Percentiles rank a stretch among this genome's conserved stretches.
Evolutionary conservation across 2,797 vertebrate species (phyloP).

Genomic region (Rhabdomys pumilio): DNA sequence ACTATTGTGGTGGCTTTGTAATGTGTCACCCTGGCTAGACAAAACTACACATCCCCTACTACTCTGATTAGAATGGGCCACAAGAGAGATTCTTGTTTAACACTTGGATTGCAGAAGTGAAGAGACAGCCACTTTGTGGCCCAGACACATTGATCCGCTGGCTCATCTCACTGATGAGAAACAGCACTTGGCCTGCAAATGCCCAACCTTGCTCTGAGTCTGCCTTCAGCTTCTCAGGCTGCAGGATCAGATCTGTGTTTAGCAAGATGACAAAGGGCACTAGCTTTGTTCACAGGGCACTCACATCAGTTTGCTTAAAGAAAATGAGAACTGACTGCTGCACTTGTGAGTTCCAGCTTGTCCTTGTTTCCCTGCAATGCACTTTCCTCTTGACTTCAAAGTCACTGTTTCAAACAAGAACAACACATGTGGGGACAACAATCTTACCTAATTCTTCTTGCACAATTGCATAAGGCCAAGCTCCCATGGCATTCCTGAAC

Average conservation of each 20-base stretch:
- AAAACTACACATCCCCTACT: background rate
- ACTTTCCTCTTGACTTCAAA: background rate
- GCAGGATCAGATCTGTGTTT: background rate
- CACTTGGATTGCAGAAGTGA: background rate
- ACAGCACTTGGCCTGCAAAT: background rate
- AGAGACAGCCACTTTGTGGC: background rate
- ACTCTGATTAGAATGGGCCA: background rate
- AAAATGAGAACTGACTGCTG: conserved; percentile 1
- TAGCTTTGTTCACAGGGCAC: background rate
- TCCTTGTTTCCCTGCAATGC: background rate
- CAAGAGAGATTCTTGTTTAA: background rate
- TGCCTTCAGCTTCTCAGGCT: background rate
- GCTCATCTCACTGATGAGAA: background rate
- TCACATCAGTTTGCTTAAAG: background rate
- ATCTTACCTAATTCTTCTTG: background rate
- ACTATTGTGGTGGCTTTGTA: background rate
- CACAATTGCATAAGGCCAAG: background rate
- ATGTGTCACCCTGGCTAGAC: background rate
- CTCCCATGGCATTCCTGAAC: background rate
- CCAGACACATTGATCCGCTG: background rate
- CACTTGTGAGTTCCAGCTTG: background rate
- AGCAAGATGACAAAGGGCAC: background rate
- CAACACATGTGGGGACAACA: background rate
- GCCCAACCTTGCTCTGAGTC: background rate
- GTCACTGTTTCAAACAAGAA: background rate